Base-by-base conservation (phyloP, 2,888 invertebrate genomes). In the Calameuta idolon region DNA sequence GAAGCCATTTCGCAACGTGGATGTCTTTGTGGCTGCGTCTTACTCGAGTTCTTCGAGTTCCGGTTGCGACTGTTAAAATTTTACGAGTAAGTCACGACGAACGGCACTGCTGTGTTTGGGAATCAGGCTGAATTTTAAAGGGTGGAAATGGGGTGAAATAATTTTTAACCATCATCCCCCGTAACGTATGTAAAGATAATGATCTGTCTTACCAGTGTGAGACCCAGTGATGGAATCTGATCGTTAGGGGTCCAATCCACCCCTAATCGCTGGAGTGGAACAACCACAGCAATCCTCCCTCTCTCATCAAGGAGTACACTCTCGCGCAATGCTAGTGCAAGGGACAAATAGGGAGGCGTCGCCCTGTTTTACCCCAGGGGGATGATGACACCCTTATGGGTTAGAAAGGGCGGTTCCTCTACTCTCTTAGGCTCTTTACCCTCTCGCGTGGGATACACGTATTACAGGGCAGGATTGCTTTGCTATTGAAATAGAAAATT, bases 401-500 rank as follows among this genome's bases (percentile, higher is more conserved):
- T 71, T 71, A 34, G 71, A 9, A 55, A 71, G 71, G 71, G 71
- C 71, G 71, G 31, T 23, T 33, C 71, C 31, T 12, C 12, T 3
- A 34, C 33, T 31, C 71, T 71, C 31, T 12, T 71, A 31, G 71
- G 31, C 33, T 31, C 9, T 11, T 12, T 1, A 31, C 23, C 55
- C 55, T 55, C 55, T 55, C 23, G 55, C 55, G 55, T 15, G 23
- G 23, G 55, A 55, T 55, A 55, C 55, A 55, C 23, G 55, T 55
- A 55, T 55, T 31, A 12, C 31, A 23, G 3, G 71, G 71, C 31
- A 55, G 71, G 71, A 71, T 31, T 31, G 12, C 55, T 34, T 33
- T 23, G 71, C 71, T 31, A 71, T 31, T 71, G 30, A 30, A 71
- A 71, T 71, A 30, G 71, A 71, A 71, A 71, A 71, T 71, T 71